Conservation (phyloP, 2,113 vertebrate species). For the Rhynchomys soricoides region DNA sequence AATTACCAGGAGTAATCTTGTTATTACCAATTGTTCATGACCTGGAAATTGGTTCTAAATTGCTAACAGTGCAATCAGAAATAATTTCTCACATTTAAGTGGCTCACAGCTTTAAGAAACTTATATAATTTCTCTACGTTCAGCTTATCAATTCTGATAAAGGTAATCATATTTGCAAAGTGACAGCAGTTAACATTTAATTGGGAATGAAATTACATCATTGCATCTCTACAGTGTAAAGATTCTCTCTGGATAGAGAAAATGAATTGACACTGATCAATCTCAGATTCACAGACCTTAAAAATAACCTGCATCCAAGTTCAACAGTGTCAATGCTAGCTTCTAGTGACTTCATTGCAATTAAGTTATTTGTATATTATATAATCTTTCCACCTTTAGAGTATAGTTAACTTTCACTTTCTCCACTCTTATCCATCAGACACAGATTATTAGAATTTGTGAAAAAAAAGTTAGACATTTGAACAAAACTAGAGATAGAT, state of each 20-base stretch:
- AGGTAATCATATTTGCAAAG: neutral
- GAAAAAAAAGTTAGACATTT: neutral
- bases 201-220: neutral
- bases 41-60: constrained; percentile 63
- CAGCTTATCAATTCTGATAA: neutral
- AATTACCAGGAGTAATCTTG: constrained; percentile 71
- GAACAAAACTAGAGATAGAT: neutral
- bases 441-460: neutral
- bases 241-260: neutral
- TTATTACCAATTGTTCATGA: constrained; percentile 71
- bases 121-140: neutral
- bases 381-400: neutral
- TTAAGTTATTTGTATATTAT: neutral
- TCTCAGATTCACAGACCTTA: neutral
- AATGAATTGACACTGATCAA: neutral
- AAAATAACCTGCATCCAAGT: neutral
- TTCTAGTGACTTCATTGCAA: neutral
- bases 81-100: constrained; percentile 56
- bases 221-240: neutral
- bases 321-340: neutral
- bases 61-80: constrained; percentile 38
- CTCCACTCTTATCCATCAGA: neutral
- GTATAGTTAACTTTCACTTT: neutral
- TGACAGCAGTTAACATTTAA: neutral
- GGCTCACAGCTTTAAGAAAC: constrained; percentile 41